A percentile compares a stretch with the other conserved stretches of the same genome.
These are phyloP conservation scores for Anagrus nilaparvatae DNA, from an alignment of 1,140 invertebrate species.

Conservation along the genomic window DNA sequence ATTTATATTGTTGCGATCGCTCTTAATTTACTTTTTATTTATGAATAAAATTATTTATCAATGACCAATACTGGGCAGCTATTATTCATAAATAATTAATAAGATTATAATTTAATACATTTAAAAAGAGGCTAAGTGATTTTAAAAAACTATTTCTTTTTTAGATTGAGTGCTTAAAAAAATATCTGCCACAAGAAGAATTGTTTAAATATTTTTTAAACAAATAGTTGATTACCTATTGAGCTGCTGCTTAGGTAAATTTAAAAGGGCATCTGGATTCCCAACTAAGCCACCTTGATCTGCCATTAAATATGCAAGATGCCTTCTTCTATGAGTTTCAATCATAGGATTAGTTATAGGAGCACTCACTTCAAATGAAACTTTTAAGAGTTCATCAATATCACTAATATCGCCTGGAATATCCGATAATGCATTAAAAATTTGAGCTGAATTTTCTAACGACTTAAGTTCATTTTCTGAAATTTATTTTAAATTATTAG, in stretches of 20 bases:
- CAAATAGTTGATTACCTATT: slow-evolving; percentile 44
- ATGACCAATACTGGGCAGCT: no score
- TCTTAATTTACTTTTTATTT: no score
- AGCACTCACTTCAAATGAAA: slow-evolving; percentile 49
- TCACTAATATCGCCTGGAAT: slow-evolving; percentile 88
- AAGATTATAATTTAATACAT: no score
- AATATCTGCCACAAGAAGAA: no score
- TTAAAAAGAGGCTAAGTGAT: no score
- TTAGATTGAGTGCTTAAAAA: no score
- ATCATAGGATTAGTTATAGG: slow-evolving; percentile 77
- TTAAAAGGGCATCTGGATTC: slow-evolving; percentile 78
- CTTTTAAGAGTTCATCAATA: slow-evolving; percentile 67
- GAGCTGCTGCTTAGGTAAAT: slow-evolving; percentile 85
- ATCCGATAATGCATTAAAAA: slow-evolving; percentile 93
- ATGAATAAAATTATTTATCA: no score
- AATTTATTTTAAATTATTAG: slow-evolving; percentile 12
- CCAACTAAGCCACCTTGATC: slow-evolving; percentile 87
- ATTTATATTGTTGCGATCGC: no score
- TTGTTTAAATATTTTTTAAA: not conserved
- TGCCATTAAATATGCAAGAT: slow-evolving; percentile 92
- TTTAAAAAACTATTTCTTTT: no score
- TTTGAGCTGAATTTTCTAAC: slow-evolving; percentile 88
- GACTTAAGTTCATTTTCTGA: slow-evolving; percentile 67
- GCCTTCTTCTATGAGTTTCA: slow-evolving; percentile 81
- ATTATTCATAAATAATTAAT: no score